Evolutionary conservation across 2,888 invertebrate genomes (phyloP).

Genomic region (Chydorus sphaericus): DNA sequence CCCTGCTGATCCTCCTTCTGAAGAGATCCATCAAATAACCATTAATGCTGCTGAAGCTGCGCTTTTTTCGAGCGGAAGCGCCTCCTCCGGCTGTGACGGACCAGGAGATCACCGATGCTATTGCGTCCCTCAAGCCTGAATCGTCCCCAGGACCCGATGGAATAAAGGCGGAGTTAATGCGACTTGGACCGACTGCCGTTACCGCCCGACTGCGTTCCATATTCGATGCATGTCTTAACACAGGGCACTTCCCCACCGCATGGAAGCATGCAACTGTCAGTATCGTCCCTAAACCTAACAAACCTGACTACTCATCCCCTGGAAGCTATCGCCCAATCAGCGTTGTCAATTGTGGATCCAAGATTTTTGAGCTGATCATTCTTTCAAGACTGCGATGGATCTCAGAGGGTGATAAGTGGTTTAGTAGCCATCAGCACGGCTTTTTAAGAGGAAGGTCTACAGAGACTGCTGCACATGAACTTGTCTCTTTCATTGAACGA

Average conservation of each 20-base stretch:
- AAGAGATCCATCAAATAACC: not conserved
- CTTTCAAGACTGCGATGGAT: not conserved
- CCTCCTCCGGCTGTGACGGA: not conserved
- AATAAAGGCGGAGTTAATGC: not conserved
- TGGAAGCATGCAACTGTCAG: not conserved
- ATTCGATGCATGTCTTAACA: not conserved
- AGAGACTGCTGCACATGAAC: not conserved
- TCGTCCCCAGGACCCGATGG: not conserved
- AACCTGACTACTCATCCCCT: not conserved
- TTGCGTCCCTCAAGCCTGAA: not conserved
- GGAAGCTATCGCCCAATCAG: not conserved
- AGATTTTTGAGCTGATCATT: not conserved
- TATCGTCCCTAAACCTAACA: not conserved
- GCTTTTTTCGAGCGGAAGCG: not conserved
- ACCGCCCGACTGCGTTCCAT: not conserved
- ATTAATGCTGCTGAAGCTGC: not conserved
- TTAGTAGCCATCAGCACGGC: not conserved
- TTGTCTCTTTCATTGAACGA: conserved; percentile 1
- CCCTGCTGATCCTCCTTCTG: not conserved
- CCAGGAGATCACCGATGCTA: not conserved
- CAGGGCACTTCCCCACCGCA: not conserved
- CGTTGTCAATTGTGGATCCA: not conserved
- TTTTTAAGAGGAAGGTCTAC: not conserved
- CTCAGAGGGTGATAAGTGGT: not conserved
- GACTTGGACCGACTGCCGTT: not conserved